A percentile compares a stretch with the other conserved stretches of the same genome.
phyloP scores from a whole-genome alignment of 2,888 invertebrate species.

The Eudemis profundana region DNA sequence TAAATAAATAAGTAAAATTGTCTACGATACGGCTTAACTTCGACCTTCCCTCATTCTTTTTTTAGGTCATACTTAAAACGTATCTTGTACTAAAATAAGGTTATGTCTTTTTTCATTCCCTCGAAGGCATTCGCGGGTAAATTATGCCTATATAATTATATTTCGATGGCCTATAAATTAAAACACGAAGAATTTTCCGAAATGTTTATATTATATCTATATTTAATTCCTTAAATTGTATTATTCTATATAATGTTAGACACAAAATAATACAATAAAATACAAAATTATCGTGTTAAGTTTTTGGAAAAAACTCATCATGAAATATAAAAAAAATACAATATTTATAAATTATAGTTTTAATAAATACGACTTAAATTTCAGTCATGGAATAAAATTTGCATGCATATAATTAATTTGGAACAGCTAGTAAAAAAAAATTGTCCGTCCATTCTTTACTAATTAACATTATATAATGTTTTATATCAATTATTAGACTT shows the following conservation, averaged over 20 bases:
- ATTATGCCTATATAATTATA: too few relatives aligned
- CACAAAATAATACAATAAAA: conserved; percentile 31
- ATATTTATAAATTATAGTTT: conserved; percentile 8
- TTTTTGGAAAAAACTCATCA: background rate
- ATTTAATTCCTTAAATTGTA: conserved; percentile 20
- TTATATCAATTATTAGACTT: too few relatives aligned
- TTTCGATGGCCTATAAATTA: background rate
- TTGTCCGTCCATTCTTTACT: background rate
- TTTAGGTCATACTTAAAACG: too few relatives aligned
- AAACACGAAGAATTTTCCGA: conserved; percentile 3
- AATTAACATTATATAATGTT: too few relatives aligned
- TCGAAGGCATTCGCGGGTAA: too few relatives aligned
- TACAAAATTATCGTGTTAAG: background rate
- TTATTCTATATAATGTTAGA: conserved; percentile 25
- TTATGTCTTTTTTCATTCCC: too few relatives aligned
- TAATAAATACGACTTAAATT: conserved; percentile 14
- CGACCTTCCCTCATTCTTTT: too few relatives aligned
- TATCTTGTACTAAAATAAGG: too few relatives aligned
- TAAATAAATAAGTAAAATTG: too few relatives aligned
- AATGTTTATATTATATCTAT: conserved; percentile 22
- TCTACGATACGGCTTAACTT: too few relatives aligned
- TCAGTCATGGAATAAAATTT: conserved; percentile 20
- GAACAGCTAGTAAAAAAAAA: conserved; percentile 7
- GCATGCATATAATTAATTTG: background rate
- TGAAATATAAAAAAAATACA: conserved; percentile 8